Percentiles rank a stretch among this genome's conserved stretches.
Conservation (phyloP, 1,140 invertebrate species). For the Varroa destructor region DNA sequence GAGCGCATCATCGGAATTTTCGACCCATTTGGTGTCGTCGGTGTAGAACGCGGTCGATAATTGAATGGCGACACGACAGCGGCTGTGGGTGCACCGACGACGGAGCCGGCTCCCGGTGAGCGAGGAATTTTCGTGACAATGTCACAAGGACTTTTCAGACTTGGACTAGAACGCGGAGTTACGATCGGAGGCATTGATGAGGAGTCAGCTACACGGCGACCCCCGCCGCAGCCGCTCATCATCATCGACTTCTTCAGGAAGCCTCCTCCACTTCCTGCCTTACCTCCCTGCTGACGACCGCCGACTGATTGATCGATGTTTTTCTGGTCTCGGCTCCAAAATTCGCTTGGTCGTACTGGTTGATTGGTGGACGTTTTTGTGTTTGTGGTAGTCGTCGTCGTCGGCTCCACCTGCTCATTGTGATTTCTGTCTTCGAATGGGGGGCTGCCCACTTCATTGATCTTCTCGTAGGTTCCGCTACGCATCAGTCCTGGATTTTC, state of each 20-base stretch:
- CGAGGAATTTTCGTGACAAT: neutral
- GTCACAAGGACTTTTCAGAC: constrained; percentile 7
- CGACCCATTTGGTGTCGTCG: constrained; percentile 12
- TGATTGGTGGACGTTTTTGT: neutral
- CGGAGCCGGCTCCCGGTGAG: neutral
- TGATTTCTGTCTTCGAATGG: constrained; percentile 1
- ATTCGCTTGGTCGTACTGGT: constrained; percentile 11
- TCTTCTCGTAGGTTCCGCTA: constrained; percentile 22
- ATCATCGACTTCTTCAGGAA: constrained; percentile 17
- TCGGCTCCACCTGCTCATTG: neutral
- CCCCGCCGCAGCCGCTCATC: neutral
- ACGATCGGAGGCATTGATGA: neutral
- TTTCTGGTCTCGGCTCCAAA: constrained; percentile 1
- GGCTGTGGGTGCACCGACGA: neutral
- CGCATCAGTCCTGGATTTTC: constrained; percentile 8
- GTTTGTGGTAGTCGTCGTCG: too few relatives aligned
- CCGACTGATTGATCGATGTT: neutral
- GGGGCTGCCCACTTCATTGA: constrained; percentile 1
- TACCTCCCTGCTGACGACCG: neutral
- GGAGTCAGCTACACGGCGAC: neutral
- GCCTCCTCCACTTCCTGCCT: neutral
- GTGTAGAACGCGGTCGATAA: constrained; percentile 17
- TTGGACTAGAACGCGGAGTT: neutral
- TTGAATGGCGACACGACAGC: constrained; percentile 5
- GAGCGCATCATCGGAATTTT: constrained; percentile 14